Evolutionary conservation across 2,797 vertebrate species (phyloP), one percentile per base, ranked within the genome.

Genomic region (Decapterus maruadsi): DNA sequence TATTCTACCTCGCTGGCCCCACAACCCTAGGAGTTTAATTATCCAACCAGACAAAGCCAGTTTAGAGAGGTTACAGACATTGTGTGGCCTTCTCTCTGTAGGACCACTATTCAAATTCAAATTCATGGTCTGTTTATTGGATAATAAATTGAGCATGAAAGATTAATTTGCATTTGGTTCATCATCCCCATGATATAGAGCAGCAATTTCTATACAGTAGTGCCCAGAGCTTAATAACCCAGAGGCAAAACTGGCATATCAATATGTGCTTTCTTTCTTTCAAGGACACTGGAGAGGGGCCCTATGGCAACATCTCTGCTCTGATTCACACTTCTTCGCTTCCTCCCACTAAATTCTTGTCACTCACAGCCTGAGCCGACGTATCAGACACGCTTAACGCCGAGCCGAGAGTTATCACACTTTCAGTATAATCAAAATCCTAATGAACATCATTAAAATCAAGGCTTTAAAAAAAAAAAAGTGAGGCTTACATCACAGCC

Each of bases 61-160:
- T 82, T 83, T 63, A 70, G 67, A 77, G 72, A 72, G 53, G 63
- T 68, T 78, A 68, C 71, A 67, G 51, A 59, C 77, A 53, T 75
- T 67, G 73, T 73, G 73, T 61, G 68, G 68, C 66, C 78, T 75
- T 55, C 56, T 62, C 78, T 87, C 80, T 71, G 84, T 70, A 50
- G 77, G 68, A 63, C 63, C 63, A 69, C 72, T 71, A 76, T 83
- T 92, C 83, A 84, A 46, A 89, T 93, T 91, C 55, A 82, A 88
- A 91, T 91, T 73, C 85, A 84, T 29, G 54, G 62, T 79, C 79
- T 91, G 88, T 92, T 89, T 90, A 88, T 87, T 86, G 77, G 87
- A 89, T 87, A 88, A 89, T 91, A 89, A 89, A 92, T 89, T 91
- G 87, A 89, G 88, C 86, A 87, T 91, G 86, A 85, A 91, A 88